These are phyloP conservation scores for Carassius gibelio DNA, from an alignment of 2,113 vertebrate genomes.

Conservation along the genomic window DNA sequence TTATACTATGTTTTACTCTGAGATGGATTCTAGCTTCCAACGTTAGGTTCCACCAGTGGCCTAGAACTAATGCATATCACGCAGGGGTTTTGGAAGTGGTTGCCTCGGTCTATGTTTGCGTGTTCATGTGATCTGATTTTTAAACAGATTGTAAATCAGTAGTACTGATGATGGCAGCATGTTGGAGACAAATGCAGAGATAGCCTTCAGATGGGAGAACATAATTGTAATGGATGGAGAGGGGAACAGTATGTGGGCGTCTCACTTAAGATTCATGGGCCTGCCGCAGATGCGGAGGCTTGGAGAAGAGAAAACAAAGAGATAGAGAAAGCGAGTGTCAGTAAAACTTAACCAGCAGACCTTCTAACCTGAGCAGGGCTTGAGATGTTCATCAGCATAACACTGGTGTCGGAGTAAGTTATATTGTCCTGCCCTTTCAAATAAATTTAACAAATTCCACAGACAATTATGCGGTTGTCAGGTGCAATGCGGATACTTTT, in stretches of 20 bases:
- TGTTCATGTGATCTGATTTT: conserved; percentile 17
- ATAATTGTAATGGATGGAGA: conserved; percentile 64
- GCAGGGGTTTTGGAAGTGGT: neutral
- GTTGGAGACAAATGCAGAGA: conserved; percentile 60
- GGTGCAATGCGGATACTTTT: conserved; percentile 58
- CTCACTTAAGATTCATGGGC: conserved; percentile 63
- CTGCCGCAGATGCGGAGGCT: conserved; percentile 28
- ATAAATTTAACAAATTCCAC: conserved; percentile 58
- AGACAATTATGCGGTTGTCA: conserved; percentile 62
- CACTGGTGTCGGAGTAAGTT: conserved; percentile 20
- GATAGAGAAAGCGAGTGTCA: conserved; percentile 41
- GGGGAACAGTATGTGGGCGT: conserved; percentile 55
- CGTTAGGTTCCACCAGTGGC: neutral
- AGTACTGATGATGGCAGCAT: conserved; percentile 31
- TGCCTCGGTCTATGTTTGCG: neutral
- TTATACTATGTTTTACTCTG: neutral
- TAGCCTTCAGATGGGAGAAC: conserved; percentile 52
- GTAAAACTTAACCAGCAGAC: conserved; percentile 39
- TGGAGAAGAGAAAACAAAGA: conserved; percentile 17
- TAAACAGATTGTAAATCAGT: conserved; percentile 32
- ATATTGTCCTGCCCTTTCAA: conserved; percentile 49
- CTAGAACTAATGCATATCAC: neutral
- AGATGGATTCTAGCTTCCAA: neutral
- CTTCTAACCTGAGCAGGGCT: neutral
- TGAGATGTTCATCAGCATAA: neutral